phyloP scores from a whole-genome alignment of 1,140 invertebrate species.

The Dermatophagoides farinae region DNA sequence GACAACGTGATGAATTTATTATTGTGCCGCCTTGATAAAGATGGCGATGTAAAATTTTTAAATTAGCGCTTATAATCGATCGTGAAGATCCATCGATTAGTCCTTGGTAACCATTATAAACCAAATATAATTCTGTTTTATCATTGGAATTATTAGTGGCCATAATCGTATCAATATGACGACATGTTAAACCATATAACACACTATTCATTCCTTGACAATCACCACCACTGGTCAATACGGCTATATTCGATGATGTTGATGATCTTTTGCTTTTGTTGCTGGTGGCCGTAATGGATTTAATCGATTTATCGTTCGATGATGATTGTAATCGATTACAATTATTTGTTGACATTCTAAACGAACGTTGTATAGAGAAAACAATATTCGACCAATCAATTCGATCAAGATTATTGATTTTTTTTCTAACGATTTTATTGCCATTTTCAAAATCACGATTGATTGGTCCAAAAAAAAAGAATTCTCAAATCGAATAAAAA shows the following conservation, averaged over 20 bases:
- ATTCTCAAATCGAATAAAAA: too few species aligned
- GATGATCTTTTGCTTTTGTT: slow-evolving; percentile 26
- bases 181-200: slow-evolving; percentile 86
- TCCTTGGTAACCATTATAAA: background rate
- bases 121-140: slow-evolving; percentile 32
- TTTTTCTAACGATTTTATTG: too few species aligned
- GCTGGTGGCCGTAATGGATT: too few species aligned
- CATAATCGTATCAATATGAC: slow-evolving; percentile 51
- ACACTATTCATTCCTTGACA: slow-evolving; percentile 95
- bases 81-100: too few species aligned
- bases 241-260: slow-evolving; percentile 36
- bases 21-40: slow-evolving; percentile 69
- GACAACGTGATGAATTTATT: slow-evolving; percentile 88
- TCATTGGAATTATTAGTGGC: slow-evolving; percentile 62
- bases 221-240: slow-evolving; percentile 84
- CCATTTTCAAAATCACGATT: too few species aligned
- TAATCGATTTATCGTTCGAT: background rate
- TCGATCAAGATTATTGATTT: too few species aligned
- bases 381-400: too few species aligned
- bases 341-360: background rate
- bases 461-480: too few species aligned
- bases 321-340: too few species aligned
- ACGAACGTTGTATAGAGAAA: too few species aligned
- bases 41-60: background rate
- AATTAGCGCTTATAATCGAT: too few species aligned